A percentile compares a stretch with the other conserved stretches of the same genome.
phyloP scores from a whole-genome alignment of 2,797 vertebrate species.

The Cossypha caffra region DNA sequence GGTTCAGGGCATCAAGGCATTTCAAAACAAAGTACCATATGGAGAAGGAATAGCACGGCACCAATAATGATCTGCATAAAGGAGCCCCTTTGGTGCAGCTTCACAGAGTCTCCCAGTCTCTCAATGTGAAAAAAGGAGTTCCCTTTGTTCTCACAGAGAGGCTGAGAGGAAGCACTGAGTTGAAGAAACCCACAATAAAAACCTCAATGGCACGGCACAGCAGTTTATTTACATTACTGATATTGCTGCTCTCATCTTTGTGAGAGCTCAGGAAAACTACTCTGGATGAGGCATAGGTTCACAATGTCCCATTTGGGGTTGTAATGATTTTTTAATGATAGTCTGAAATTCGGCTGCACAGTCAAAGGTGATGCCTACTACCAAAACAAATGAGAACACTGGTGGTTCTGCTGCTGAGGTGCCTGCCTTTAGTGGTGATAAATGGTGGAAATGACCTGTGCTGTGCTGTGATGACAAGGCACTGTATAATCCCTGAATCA shows the following conservation, averaged over 20 bases:
- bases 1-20: background rate
- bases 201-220: background rate
- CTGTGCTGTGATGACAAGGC: background rate
- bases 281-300: background rate
- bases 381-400: background rate
- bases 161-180: background rate
- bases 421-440: constrained; percentile 1
- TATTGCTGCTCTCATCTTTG: background rate
- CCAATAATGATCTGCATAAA: background rate
- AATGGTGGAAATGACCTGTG: constrained; percentile 6
- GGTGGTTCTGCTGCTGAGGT: background rate
- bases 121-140: background rate
- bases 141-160: background rate
- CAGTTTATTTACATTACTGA: background rate
- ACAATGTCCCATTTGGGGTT: background rate
- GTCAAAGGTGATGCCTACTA: background rate
- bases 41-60: background rate
- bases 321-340: constrained; percentile 38
- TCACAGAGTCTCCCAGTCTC: background rate
- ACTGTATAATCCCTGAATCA: constrained; percentile 9
- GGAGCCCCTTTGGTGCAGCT: background rate
- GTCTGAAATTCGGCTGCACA: background rate
- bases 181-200: background rate
- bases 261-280: background rate
- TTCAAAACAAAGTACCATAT: background rate